phyloP scores from a whole-genome alignment of 2,797 vertebrate genomes.

The Manis javanica region DNA sequence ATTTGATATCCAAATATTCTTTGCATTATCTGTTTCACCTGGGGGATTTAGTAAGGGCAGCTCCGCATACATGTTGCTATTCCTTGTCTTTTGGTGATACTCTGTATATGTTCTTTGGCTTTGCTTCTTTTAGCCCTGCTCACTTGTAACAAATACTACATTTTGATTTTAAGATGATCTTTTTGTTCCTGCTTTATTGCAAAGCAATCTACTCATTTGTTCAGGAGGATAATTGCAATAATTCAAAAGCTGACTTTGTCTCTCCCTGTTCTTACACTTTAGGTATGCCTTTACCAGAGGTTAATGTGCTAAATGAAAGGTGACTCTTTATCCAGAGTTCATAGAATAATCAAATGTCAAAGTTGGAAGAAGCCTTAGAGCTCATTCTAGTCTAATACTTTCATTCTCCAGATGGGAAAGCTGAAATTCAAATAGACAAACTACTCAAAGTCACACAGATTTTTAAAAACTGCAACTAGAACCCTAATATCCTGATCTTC shows the following conservation, averaged over 20 bases:
- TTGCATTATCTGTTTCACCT: not conserved
- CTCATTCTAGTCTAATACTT: not conserved
- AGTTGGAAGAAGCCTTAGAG: not conserved
- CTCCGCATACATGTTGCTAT: no score
- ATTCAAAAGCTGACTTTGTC: not conserved
- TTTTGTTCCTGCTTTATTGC: not conserved
- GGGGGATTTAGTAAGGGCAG: not conserved
- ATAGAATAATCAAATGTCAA: not conserved
- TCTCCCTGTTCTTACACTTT: not conserved
- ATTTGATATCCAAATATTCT: not conserved
- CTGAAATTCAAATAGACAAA: not conserved
- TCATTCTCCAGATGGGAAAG: not conserved
- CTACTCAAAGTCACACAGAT: not conserved
- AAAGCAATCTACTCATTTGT: not conserved
- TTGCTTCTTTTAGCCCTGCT: not conserved
- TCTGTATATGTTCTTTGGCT: not conserved
- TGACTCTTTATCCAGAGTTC: not conserved
- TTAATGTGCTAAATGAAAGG: not conserved
- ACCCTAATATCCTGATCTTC: not conserved
- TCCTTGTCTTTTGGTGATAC: not conserved
- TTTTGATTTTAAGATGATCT: not conserved
- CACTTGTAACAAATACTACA: not conserved
- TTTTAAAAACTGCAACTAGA: not conserved
- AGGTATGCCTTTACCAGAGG: not conserved
- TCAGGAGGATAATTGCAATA: not conserved